A percentile compares a stretch with the other conserved stretches of the same genome.
phyloP scores from a whole-genome alignment of 2,113 vertebrate genomes.

The Pseudopodoces humilis region DNA sequence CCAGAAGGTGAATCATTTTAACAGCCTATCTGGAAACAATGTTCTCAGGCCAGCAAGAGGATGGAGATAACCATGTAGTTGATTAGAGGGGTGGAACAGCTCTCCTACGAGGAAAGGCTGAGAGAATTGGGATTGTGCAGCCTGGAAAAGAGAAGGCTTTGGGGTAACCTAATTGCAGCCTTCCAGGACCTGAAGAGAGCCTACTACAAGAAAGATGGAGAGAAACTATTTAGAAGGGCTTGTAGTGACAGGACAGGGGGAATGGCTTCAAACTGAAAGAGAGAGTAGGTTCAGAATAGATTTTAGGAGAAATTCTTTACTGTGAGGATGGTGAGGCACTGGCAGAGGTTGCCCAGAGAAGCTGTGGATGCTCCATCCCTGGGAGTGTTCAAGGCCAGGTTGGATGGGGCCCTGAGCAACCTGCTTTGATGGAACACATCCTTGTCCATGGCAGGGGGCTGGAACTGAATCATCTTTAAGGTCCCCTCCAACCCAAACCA shows the following conservation, averaged over 20 bases:
- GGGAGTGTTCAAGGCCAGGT: not conserved
- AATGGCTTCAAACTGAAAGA: not conserved
- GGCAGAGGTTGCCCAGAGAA: not conserved
- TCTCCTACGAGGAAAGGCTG: not conserved
- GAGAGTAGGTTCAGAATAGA: not conserved
- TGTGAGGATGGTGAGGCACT: not conserved
- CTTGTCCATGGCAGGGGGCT: not conserved
- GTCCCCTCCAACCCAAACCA: not conserved
- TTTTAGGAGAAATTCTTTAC: not conserved
- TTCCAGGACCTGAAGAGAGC: not conserved
- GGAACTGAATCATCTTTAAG: not conserved
- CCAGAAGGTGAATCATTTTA: constrained; percentile 29
- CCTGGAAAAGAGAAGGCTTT: not conserved
- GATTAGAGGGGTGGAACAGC: not conserved
- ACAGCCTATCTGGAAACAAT: constrained; percentile 23
- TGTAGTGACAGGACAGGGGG: not conserved
- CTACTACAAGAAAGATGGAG: not conserved
- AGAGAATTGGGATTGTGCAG: not conserved
- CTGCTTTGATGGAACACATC: not conserved
- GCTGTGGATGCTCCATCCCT: not conserved
- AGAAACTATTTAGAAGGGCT: not conserved
- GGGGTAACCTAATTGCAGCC: not conserved
- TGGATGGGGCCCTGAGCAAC: not conserved
- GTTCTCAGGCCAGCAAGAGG: not conserved
- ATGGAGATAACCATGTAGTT: not conserved